Evolutionary conservation across 2,797 vertebrate species (phyloP).

Genomic region (Semotilus atromaculatus): DNA sequence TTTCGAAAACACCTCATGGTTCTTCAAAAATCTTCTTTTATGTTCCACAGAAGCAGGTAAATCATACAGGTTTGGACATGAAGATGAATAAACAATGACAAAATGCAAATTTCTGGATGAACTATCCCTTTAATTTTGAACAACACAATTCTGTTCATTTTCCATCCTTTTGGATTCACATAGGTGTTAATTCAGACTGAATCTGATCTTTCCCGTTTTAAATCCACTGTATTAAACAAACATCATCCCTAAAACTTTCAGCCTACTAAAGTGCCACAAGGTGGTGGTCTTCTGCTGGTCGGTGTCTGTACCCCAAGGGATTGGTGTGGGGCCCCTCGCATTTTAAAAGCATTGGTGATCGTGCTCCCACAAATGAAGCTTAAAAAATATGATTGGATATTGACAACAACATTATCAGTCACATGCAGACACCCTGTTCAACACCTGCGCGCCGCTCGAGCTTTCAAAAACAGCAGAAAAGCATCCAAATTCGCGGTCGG

Average conservation of each 20-base stretch:
- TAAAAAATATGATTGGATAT: neutral
- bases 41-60: neutral
- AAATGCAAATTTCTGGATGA: neutral
- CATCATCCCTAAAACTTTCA: neutral
- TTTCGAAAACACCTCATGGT: neutral
- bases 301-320: neutral
- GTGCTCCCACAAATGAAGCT: neutral
- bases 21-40: neutral
- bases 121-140: neutral
- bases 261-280: conserved; percentile 29
- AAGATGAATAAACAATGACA: neutral
- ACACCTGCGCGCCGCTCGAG: neutral
- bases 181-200: neutral
- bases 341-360: neutral
- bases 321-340: neutral
- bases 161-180: neutral
- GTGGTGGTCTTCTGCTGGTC: conserved; percentile 28
- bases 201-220: neutral
- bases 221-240: neutral
- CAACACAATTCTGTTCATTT: neutral
- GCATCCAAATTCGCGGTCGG: neutral
- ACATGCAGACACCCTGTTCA: neutral
- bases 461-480: neutral
- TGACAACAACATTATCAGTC: neutral
- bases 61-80: neutral